A percentile compares a stretch with the other conserved stretches of the same genome.
Evolutionary conservation across 1,140 invertebrate genomes (phyloP).

Genomic region (Aphaenogaster ashmeadi): DNA sequence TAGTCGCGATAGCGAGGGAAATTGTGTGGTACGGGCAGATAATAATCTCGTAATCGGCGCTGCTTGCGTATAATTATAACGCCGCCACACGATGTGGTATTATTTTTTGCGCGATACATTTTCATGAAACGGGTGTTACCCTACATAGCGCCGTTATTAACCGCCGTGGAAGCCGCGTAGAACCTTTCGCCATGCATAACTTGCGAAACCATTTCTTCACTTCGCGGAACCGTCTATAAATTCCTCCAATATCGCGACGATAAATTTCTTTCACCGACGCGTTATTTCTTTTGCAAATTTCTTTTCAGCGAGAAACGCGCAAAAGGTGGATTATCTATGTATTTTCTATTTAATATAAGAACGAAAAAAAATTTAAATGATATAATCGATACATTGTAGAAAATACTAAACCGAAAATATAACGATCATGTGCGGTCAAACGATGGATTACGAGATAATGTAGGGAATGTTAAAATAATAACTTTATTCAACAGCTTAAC

Average conservation of each 20-base stretch:
- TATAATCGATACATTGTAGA: background rate
- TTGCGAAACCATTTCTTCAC: constrained; percentile 39
- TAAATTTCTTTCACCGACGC: background rate
- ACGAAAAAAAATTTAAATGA: background rate
- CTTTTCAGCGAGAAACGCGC: background rate
- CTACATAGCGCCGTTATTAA: constrained; percentile 35
- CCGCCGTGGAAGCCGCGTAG: background rate
- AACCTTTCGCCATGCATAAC: constrained; percentile 39
- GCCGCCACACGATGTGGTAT: constrained; percentile 27
- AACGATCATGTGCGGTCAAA: background rate
- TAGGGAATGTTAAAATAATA: constrained; percentile 6
- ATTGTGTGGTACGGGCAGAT: constrained; percentile 44
- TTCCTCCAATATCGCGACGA: constrained; percentile 7
- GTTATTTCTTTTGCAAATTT: background rate
- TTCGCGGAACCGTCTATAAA: constrained; percentile 2
- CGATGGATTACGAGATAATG: background rate
- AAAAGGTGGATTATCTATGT: background rate
- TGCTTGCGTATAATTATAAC: constrained; percentile 54
- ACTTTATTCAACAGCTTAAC: constrained; percentile 53
- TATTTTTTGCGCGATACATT: constrained; percentile 48
- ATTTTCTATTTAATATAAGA: background rate
- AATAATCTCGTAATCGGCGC: constrained; percentile 46
- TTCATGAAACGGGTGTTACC: constrained; percentile 51
- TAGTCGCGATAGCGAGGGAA: constrained; percentile 38
- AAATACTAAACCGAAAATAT: background rate